Percentiles rank a stretch among this genome's conserved stretches.
phyloP scores from a whole-genome alignment of 2,797 vertebrate genomes.

The Ctenosaura bakeri region DNA sequence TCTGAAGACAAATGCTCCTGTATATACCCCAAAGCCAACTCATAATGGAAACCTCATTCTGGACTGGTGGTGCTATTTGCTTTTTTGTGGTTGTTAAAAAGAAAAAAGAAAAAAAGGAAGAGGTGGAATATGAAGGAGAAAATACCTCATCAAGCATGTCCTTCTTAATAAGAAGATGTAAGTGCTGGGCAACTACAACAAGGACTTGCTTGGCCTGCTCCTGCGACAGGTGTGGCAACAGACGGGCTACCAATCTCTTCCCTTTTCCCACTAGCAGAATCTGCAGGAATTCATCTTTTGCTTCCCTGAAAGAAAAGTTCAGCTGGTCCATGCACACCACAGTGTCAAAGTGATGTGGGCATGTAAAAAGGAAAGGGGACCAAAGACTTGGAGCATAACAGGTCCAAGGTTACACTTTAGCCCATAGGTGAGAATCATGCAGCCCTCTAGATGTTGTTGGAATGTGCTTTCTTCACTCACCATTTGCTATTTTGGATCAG shows the following conservation, averaged over 20 bases:
- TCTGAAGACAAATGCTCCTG: neutral
- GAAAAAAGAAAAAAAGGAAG: too few relatives aligned
- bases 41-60: neutral
- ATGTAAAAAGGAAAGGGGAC: neutral
- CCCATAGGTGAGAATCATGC: too few relatives aligned
- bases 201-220: slow-evolving; percentile 83
- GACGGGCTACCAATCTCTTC: slow-evolving; percentile 86
- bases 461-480: too few relatives aligned
- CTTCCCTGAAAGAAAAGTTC: slow-evolving; percentile 80
- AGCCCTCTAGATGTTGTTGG: too few relatives aligned
- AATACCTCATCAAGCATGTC: slow-evolving; percentile 85
- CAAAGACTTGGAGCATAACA: too few relatives aligned
- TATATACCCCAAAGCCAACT: neutral
- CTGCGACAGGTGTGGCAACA: slow-evolving; percentile 86
- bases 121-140: neutral
- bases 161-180: slow-evolving; percentile 89
- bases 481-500: too few relatives aligned
- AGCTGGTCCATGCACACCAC: slow-evolving; percentile 34
- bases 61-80: neutral
- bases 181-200: slow-evolving; percentile 82
- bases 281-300: slow-evolving; percentile 88
- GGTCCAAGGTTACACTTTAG: too few relatives aligned
- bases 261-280: slow-evolving; percentile 91
- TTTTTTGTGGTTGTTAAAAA: neutral
- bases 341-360: neutral